Base-by-base conservation (phyloP, 2,113 vertebrate species). In the Hippopotamus amphibius region DNA sequence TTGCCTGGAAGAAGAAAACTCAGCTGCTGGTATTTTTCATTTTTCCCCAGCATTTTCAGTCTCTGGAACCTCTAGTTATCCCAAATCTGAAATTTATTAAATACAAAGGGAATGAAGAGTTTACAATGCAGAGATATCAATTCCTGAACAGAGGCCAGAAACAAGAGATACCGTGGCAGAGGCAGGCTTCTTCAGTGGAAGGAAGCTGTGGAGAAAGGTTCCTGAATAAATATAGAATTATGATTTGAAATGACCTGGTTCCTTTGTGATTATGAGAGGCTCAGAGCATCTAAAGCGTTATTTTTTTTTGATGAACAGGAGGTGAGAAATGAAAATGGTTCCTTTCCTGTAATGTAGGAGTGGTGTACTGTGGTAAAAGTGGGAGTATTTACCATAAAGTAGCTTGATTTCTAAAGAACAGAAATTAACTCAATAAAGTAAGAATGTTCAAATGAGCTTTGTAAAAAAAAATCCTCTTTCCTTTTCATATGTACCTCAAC, bases 121-220 rank as follows among this genome's bases (percentile, higher is more conserved):
- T 90, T 43, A 24, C 2, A 61, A 59, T 30, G 37, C 37, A 72
- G 89, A 79, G 15, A 72, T 30, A 10, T 16, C 4, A 37, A 9
- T 72, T 50, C 13, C 61, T 76, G 88, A 72, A 63, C 11, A 96
- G 94, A 88, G 80, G 24, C 66, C 90, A 97, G 43, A 77, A 92
- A 43, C 28, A 94, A 79, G 57, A 88, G 61, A 81, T n/a, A 76
- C 1, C 15, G 28, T 30, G 14, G 13, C 28, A 68, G 41, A 57
- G 24, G 22, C 37, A 84, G 37, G 6, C 8, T 81, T 82, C 46
- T 63, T 21, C 30, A 90, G 69, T 30, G 21, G 53, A 96, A 63
- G 72, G 28, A 50, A 95, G 24, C n/a, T 80, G 9, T 26, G 15
- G 69, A 68, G 55, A 43, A 76, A 84, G 43, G 74, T 91, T 93